Evolutionary conservation across 2,888 invertebrate species (phyloP), one percentile per base, ranked within the genome.

Genomic region (Acholoe squamosa): DNA sequence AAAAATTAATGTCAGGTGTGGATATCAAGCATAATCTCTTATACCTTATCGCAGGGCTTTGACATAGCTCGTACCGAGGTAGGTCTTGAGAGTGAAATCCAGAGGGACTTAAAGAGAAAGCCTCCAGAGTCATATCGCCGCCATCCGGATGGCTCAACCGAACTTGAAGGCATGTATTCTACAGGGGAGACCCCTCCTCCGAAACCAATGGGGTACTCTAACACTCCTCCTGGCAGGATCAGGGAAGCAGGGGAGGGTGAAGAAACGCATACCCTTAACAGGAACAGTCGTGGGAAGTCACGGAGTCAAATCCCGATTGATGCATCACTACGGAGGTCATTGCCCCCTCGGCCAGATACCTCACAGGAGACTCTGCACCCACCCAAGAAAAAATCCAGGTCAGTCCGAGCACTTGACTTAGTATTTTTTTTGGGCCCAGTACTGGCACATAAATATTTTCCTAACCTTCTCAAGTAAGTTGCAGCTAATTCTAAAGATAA

Each of bases 111-210:
- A 16, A 90, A 90, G 84, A 28, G 80, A 19, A 71, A 77, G 34
- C 76, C 90, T 19, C 43, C 33, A n/a, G 91, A 91, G 25, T 51
- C 89, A 25, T 89, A 89, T 84, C 80, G 91, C 16, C 52, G 89
- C 31, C 52, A 34, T 28, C 89, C 80, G 1, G 76, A 52, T 16
- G 91, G 91, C 76, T 90, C 90, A 10, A 80, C 80, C 12, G 91
- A 91, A 33, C 51, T 89, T n/a, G 91, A 91, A 61, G 91, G 91
- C 56, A 89, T 91, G 91, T 91, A 91, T 51, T 77, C 91, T 7
- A 34, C 89, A 0, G 89, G 89, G 34, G 89, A 89, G 34, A 89
- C 89, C 51, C 91, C 91, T 12, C 89, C 89, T 1, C 80, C 89
- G 19, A 25, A 61, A 19, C 51, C 52, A 33, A n/a, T 43, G 28